Evolutionary conservation across 2,113 vertebrate species (phyloP).

Genomic region (Ariopsis seemanni): DNA sequence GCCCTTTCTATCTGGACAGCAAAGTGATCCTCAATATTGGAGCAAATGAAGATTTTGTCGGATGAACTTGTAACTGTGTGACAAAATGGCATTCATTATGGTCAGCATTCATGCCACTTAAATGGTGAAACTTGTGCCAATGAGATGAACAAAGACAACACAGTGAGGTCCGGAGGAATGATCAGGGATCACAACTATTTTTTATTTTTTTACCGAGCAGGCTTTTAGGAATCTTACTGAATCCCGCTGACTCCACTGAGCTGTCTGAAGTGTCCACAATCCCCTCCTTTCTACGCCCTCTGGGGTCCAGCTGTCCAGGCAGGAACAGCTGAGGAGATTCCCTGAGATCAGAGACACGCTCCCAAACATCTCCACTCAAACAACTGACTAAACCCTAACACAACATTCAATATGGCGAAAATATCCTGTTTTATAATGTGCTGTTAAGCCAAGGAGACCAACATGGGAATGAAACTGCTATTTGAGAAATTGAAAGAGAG

Average conservation of each 20-base stretch:
- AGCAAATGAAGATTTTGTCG: neutral
- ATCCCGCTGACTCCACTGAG: conserved; percentile 42
- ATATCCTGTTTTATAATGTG: neutral
- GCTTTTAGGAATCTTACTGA: conserved; percentile 33
- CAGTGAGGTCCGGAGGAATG: neutral
- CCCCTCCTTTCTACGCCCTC: neutral
- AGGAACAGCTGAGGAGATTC: conserved; percentile 56
- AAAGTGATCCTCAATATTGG: neutral
- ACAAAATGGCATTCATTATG: neutral
- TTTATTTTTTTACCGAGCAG: neutral
- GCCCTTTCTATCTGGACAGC: neutral
- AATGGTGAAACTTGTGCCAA: neutral
- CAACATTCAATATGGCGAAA: neutral
- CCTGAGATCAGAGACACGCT: conserved; percentile 56
- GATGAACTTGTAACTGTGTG: neutral
- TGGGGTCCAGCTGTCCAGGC: conserved; percentile 58
- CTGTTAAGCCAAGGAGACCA: neutral
- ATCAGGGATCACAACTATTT: conserved; percentile 6
- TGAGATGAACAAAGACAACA: neutral
- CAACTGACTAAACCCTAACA: conserved; percentile 54
- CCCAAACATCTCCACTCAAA: conserved; percentile 33
- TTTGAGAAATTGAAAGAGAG: neutral
- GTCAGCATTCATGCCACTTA: neutral
- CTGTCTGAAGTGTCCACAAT: conserved; percentile 33
- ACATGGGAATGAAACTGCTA: neutral